These are phyloP conservation scores for Onchidella celtica DNA, from an alignment of 2,888 invertebrate species.

Conservation along the genomic window DNA sequence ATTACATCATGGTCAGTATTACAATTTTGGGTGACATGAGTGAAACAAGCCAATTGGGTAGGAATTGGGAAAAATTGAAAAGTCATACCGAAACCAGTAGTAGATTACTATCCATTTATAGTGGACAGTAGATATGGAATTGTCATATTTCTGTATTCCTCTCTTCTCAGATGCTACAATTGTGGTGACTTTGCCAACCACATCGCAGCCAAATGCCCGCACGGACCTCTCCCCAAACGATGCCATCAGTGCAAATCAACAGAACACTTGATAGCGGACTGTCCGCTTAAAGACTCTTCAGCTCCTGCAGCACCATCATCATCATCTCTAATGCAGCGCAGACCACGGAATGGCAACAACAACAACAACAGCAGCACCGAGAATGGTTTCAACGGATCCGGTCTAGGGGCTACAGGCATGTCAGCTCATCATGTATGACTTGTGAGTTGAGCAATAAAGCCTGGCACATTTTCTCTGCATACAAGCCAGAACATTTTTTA, in stretches of 20 bases:
- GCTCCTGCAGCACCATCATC: conserved; percentile 52
- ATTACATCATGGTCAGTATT: too few species aligned
- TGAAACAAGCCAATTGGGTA: too few species aligned
- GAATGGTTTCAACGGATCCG: conserved; percentile 51
- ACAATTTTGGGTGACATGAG: too few species aligned
- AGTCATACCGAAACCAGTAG: too few species aligned
- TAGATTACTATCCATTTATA: too few species aligned
- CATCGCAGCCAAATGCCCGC: conserved; percentile 92
- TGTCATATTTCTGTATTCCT: too few species aligned
- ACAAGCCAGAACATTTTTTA: too few species aligned
- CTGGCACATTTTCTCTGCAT: conserved; percentile 7
- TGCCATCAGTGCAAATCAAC: conserved; percentile 94
- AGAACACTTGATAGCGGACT: conserved; percentile 93
- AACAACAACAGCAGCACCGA: conserved; percentile 52
- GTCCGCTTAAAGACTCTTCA: conserved; percentile 83
- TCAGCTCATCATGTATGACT: conserved; percentile 50
- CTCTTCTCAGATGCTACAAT: conserved; percentile 92
- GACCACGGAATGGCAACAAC: conserved; percentile 51
- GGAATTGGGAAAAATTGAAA: too few species aligned
- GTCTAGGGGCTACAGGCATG: conserved; percentile 26
- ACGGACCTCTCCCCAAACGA: conserved; percentile 93
- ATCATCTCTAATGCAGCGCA: conserved; percentile 21
- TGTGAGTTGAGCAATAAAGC: conserved; percentile 2
- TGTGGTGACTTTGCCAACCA: conserved; percentile 96
- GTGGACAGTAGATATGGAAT: too few species aligned